Evolutionary conservation across 2,113 vertebrate genomes (phyloP), one percentile per base, ranked within the genome.

Genomic region (Clarias macrocephalus): DNA sequence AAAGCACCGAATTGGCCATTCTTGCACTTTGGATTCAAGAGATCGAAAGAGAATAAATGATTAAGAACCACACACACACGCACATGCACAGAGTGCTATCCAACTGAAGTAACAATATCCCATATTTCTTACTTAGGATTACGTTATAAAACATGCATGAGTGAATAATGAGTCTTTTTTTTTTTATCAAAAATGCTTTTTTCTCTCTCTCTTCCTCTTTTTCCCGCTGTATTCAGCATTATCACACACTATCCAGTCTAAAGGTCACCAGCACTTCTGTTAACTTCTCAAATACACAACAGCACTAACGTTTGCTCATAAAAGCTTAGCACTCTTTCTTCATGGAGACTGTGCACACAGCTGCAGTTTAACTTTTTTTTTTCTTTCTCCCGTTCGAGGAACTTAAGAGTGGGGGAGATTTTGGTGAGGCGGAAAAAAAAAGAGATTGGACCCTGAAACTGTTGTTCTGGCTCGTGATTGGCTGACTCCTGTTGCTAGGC

Each of bases 391-490:
- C 85, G 73, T 68, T 42, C 89, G 86, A 91, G 91, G 92, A 92
- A 92, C 89, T 89, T 91, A 81, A 48, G 57, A 62, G 90, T 91
- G 75, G 88, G 90, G 81, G 84, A 90, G 42, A 48, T 48, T 48
- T 48, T 48, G 42, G 88, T 88, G 85, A 87, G 89, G 90, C 42
- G 89, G 86, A 88, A 66, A 89, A 90, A 60, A 88, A 59, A 88
- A 91, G 93, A 93, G 93, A 94, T 94, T 94, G 94, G 95, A 91
- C 85, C 90, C 91, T 95, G 89, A 90, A 93, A 92, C 92, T 96
- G 95, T 97, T 96, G 94, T 93, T 95, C 94, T 95, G 90, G 85
- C 90, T 90, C 90, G 86, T 94, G 94, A 96, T 94, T 96, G 96
- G 94, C 91, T 92, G 90, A 90, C 56, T 84, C 91, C 93, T 96